Base-by-base conservation (phyloP, 2,797 vertebrate species). In the Acropternis orthonyx region DNA sequence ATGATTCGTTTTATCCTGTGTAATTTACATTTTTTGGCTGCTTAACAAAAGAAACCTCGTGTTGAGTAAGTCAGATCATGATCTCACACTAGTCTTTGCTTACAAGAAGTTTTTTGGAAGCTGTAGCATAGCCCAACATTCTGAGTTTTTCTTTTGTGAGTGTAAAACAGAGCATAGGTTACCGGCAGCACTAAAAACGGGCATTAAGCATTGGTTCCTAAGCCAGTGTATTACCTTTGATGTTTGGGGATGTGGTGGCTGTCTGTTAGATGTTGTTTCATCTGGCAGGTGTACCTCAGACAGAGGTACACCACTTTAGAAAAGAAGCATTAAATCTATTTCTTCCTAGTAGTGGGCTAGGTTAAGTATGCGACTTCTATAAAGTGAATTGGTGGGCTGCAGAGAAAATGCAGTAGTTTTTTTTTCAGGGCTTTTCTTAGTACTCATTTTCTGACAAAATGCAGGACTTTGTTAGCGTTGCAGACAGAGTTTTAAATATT, bases 11-110 rank as follows among this genome's bases (percentile, higher is more conserved):
- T 97, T 95, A 93, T 94, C 74, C 48, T n/a, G 75, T 19, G 80
- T 76, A 95, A 95, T 96, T 95, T 95, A 93, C 83, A 65, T 96
- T 92, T 93, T 95, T 93, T 96, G 96, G 96, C 91, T 94, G 83
- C 85, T 88, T 90, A 89, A 95, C 94, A 96, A 96, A 96, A 95
- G 92, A 94, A 96, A 59, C 21, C 22, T 73, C 81, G 49, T 88
- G 55, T 89, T 85, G 48, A 90, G 44, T 92, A 93, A 92, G 81
- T 86, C 74, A 81, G 91, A 71, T 95, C 65, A 84, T 88, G 84
- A 83, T 88, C 77, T 95, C 77, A 95, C 46, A 36, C 56, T 66
- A 81, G 36, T 84, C 88, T 68, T 72, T 90, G 83, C 92, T 80
- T 87, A 87, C 88, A 62, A 74, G 55, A 69, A 74, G 65, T 15